phyloP scores from a whole-genome alignment of 2,113 vertebrate species.

The Menidia beryllina region DNA sequence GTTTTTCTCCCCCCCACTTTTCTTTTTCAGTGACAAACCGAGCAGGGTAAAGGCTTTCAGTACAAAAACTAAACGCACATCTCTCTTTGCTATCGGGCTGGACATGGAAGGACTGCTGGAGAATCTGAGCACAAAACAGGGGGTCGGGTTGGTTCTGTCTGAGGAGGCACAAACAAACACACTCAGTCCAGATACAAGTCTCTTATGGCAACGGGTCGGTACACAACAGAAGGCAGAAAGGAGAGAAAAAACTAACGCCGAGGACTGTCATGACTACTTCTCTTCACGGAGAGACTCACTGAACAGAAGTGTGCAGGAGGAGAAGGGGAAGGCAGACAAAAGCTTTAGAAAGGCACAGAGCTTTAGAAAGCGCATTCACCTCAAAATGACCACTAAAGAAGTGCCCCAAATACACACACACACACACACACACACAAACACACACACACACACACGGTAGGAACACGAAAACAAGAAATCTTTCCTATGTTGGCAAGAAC shows the following conservation, averaged over 20 bases:
- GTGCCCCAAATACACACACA: slow-evolving; percentile 47
- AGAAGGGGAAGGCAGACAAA: slow-evolving; percentile 65
- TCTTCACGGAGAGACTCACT: slow-evolving; percentile 36
- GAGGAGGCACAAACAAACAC: slow-evolving; percentile 26
- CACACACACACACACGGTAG: slow-evolving; percentile 11
- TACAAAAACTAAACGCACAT: slow-evolving; percentile 43
- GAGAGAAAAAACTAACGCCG: slow-evolving; percentile 29
- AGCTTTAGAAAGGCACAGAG: slow-evolving; percentile 82
- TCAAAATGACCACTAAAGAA: slow-evolving; percentile 61
- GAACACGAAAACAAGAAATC: slow-evolving; percentile 46
- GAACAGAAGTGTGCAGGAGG: slow-evolving; percentile 21
- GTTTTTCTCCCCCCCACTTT: slow-evolving; percentile 23
- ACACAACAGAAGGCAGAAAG: slow-evolving; percentile 43
- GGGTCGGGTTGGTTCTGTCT: slow-evolving; percentile 14
- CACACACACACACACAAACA: slow-evolving; percentile 9
- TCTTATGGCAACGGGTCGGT: slow-evolving; percentile 61
- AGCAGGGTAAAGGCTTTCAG: slow-evolving; percentile 37
- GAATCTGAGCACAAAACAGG: slow-evolving; percentile 6
- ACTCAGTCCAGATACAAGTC: slow-evolving; percentile 38
- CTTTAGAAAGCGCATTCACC: slow-evolving; percentile 72
- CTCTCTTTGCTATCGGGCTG: slow-evolving; percentile 14
- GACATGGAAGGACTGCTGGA: background rate
- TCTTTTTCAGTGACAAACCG: slow-evolving; percentile 58
- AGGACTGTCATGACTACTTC: slow-evolving; percentile 29
- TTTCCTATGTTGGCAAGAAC: slow-evolving; percentile 58